These are phyloP conservation scores for Phalloptychus januarius DNA, from an alignment of 2,797 vertebrate genomes.

Conservation along the genomic window DNA sequence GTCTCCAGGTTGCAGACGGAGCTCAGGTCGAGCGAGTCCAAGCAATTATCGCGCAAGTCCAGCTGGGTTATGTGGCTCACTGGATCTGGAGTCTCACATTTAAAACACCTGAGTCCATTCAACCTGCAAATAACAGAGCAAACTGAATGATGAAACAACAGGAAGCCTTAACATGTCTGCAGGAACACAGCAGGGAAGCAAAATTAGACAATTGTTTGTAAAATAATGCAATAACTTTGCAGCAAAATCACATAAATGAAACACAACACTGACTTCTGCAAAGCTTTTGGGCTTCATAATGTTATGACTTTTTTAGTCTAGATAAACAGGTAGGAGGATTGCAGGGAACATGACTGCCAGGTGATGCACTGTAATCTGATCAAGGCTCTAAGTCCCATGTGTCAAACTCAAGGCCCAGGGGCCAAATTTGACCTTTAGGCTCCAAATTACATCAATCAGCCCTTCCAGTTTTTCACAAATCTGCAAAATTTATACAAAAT, in stretches of 20 bases:
- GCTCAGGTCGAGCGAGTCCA: conserved; percentile 89
- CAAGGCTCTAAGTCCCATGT: not conserved
- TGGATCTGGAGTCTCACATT: conserved; percentile 81
- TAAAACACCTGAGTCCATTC: conserved; percentile 85
- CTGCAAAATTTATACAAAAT: too few relatives aligned
- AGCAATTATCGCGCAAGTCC: conserved; percentile 91
- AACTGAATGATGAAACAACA: not conserved
- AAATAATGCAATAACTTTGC: not conserved
- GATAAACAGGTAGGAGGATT: conserved; percentile 1
- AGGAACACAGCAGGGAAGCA: not conserved
- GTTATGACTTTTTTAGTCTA: not conserved
- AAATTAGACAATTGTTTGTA: not conserved
- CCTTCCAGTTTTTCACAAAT: too few relatives aligned
- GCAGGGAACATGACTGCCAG: not conserved
- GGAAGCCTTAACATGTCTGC: not conserved
- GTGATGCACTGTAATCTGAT: conserved; percentile 5
- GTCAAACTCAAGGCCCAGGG: too few relatives aligned
- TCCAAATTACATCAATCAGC: too few relatives aligned
- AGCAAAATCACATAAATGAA: not conserved
- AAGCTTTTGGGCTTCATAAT: not conserved
- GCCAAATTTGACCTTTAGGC: too few relatives aligned
- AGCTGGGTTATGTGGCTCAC: conserved; percentile 88
- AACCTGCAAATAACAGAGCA: conserved; percentile 75
- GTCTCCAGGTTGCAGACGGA: conserved; percentile 89
- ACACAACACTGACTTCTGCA: not conserved